These are phyloP conservation scores for Pachypeltis micranthus DNA, from an alignment of 1,140 invertebrate species.

Conservation along the genomic window DNA sequence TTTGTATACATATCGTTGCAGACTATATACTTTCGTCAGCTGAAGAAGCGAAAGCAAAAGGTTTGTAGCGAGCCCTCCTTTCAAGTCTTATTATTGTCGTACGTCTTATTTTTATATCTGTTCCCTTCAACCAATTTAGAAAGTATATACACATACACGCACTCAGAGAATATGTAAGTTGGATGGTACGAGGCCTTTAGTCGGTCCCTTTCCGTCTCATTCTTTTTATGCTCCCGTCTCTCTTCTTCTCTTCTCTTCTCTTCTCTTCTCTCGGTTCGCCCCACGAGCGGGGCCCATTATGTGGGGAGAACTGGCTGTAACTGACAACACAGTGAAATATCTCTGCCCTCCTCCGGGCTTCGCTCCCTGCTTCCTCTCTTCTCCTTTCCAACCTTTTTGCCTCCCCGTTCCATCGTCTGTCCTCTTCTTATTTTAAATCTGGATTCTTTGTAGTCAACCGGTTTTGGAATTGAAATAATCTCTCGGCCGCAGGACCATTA, in stretches of 20 bases:
- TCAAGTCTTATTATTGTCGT: no score
- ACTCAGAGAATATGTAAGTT: no score
- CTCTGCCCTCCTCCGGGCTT: slow-evolving; percentile 4
- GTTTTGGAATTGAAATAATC: slow-evolving; percentile 22
- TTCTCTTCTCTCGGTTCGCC: background rate
- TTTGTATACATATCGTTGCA: no score
- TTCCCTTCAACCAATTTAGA: no score
- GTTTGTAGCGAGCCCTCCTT: no score
- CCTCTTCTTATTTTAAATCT: slow-evolving; percentile 21
- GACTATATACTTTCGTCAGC: no score
- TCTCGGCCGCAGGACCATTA: slow-evolving; percentile 15
- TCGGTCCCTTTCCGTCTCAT: no score
- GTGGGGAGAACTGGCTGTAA: slow-evolving; percentile 15
- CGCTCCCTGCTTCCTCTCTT: slow-evolving; percentile 7
- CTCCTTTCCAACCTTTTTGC: background rate
- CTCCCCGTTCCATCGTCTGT: slow-evolving; percentile 5
- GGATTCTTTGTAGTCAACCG: slow-evolving; percentile 22
- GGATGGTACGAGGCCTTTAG: no score
- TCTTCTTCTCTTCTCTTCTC: background rate
- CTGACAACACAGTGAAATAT: slow-evolving; percentile 16
- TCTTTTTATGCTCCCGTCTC: no score
- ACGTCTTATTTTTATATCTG: no score
- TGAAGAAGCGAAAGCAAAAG: no score
- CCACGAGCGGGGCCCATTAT: slow-evolving; percentile 13
- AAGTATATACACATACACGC: no score